Base-by-base conservation (phyloP, 2,888 invertebrate species). In the Pandemis cinnamomeana region DNA sequence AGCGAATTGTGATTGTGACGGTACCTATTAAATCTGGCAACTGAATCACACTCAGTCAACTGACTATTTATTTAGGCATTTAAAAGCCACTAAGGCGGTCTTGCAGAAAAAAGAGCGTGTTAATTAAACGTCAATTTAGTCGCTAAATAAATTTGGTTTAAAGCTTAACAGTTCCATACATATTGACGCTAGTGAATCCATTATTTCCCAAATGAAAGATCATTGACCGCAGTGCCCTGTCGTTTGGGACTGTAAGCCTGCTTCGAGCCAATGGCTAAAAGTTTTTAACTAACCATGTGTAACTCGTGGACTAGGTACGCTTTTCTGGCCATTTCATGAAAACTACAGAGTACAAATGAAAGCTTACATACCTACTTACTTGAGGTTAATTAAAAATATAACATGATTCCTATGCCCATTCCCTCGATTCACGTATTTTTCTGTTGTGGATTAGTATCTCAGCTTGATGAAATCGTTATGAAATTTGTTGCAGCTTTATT, bases 321-420 rank as follows among this genome's bases (percentile, higher is more conserved):
- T 15, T 7, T 55, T 55, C 6, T 1, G 7, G 55, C 7, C 20
- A 48, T 48, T 48, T 48, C 13, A 11, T 11, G 8, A 48, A 48
- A 48, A 48, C 48, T 13, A 48, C 48, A 48, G 48, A 48, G 48
- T 48, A 48, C 10, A 48, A 48, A 48, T 48, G 10, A 48, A 48
- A 10, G 48, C 48, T 48, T 48, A 48, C 8, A 5, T 11, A 11
- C 48, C 2, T 36, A 11, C 48, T 36, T 36, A 11, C 48, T 11
- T 20, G 55, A 53, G 53, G 55, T 55, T 55, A 20, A 55, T 55
- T 55, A 55, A 55, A 55, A 55, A 55, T 55, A 8, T 20, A 55
- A 55, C 55, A n/a, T n/a, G n/a, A n/a, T n/a, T n/a, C n/a, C n/a
- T n/a, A n/a, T n/a, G n/a, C n/a, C n/a, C n/a, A n/a, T n/a, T n/a